Percentiles rank a stretch among this genome's conserved stretches.
phyloP scores from a whole-genome alignment of 2,113 vertebrate species.

The Bucco capensis region DNA sequence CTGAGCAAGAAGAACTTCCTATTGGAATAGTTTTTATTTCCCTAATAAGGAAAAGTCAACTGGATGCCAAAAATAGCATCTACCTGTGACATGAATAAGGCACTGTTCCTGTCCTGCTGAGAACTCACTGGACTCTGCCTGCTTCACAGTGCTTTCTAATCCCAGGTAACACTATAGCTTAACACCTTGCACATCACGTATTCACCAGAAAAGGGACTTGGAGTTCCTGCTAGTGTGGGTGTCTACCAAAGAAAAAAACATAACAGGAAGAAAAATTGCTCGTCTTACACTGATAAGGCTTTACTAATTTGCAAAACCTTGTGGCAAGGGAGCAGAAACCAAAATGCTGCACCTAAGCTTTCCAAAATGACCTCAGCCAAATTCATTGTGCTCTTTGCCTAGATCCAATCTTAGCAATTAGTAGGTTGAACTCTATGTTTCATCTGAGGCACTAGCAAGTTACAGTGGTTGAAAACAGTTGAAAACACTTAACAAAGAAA shows the following conservation, averaged over 20 bases:
- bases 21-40: constrained; percentile 10
- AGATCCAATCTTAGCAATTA: background rate
- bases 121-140: constrained; percentile 30
- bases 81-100: constrained; percentile 29
- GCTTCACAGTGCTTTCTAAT: constrained; percentile 6
- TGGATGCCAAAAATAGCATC: constrained; percentile 20
- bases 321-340: background rate
- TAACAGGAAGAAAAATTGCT: background rate
- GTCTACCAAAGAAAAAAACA: constrained; percentile 13
- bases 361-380: background rate
- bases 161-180: constrained; percentile 47
- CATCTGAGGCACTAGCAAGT: background rate
- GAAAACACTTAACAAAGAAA: background rate
- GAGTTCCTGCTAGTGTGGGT: background rate
- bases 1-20: background rate
- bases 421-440: background rate
- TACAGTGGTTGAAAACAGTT: background rate
- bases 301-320: background rate
- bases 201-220: constrained; percentile 38
- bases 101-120: constrained; percentile 30
- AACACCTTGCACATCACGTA: constrained; percentile 37
- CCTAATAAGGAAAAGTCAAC: constrained; percentile 20
- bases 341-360: background rate
- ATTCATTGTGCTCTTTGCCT: background rate
- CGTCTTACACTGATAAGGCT: background rate